A percentile compares a stretch with the other conserved stretches of the same genome.
phyloP scores from a whole-genome alignment of 2,888 invertebrate genomes.

The Drosophila borealis region DNA sequence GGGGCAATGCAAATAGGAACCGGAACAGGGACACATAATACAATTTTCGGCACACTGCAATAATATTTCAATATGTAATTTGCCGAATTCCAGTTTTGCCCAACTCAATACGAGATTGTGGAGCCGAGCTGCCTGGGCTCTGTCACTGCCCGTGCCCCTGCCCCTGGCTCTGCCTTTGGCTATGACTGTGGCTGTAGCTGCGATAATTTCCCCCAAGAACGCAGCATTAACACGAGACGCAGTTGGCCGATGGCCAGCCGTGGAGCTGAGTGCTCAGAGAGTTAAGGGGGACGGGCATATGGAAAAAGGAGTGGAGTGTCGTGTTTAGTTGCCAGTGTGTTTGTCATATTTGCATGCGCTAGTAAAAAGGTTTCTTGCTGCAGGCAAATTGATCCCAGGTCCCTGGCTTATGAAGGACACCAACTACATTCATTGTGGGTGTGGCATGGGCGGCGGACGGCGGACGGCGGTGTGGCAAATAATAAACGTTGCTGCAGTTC shows the following conservation, averaged over 20 bases:
- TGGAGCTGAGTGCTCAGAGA: constrained; percentile 47
- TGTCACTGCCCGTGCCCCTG: neutral
- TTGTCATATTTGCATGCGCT: constrained; percentile 79
- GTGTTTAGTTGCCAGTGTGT: constrained; percentile 47
- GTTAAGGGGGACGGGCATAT: constrained; percentile 11
- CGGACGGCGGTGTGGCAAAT: constrained; percentile 44
- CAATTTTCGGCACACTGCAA: constrained; percentile 73
- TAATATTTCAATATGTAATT: constrained; percentile 81
- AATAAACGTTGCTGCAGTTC: constrained; percentile 72
- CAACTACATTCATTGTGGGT: constrained; percentile 39
- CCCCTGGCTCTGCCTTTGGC: neutral
- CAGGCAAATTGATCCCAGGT: constrained; percentile 82
- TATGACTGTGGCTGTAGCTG: constrained; percentile 51
- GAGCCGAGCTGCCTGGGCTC: constrained; percentile 15
- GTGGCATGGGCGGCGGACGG: constrained; percentile 9
- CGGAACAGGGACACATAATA: constrained; percentile 48
- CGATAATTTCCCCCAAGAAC: constrained; percentile 83
- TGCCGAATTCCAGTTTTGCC: constrained; percentile 73
- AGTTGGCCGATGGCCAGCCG: constrained; percentile 73
- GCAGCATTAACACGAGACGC: constrained; percentile 78
- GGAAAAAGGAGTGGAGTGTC: constrained; percentile 17
- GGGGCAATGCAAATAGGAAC: neutral
- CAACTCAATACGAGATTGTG: constrained; percentile 35
- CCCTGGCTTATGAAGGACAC: constrained; percentile 78
- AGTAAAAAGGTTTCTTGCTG: constrained; percentile 80